These are phyloP conservation scores for Carapus acus DNA, from an alignment of 2,797 vertebrate genomes.

Conservation along the genomic window DNA sequence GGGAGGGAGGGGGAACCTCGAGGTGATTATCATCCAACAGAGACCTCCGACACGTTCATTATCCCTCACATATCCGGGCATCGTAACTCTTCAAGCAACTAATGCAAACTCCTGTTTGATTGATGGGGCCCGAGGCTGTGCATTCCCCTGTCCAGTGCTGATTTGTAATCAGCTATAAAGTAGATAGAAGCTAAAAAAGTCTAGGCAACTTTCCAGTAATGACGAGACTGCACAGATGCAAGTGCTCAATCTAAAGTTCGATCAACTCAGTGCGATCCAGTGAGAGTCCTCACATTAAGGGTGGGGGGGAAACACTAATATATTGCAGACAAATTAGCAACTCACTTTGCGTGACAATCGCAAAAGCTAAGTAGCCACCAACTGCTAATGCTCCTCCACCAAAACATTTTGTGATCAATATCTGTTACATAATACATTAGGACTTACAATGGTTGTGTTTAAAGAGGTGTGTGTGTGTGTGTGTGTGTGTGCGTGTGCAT, in stretches of 20 bases:
- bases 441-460: constrained; percentile 12
- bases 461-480: not conserved
- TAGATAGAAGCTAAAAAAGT: constrained; percentile 2
- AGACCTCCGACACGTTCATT: too few relatives aligned
- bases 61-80: too few relatives aligned
- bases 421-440: constrained; percentile 17
- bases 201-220: not conserved
- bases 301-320: not conserved
- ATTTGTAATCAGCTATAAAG: constrained; percentile 4
- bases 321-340: constrained; percentile 12
- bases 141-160: not conserved
- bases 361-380: constrained; percentile 15
- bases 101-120: not conserved
- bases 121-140: not conserved
- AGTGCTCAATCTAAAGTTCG: not conserved
- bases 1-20: too few relatives aligned
- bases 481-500: constrained; percentile 17
- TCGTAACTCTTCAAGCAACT: too few relatives aligned
- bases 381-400: constrained; percentile 37
- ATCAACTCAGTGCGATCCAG: not conserved
- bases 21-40: too few relatives aligned
- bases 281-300: not conserved
- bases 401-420: constrained; percentile 26
- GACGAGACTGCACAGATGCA: not conserved
- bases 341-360: constrained; percentile 21